Base-by-base conservation (phyloP, 1,140 invertebrate genomes). In the Rhopalosiphum padi region DNA sequence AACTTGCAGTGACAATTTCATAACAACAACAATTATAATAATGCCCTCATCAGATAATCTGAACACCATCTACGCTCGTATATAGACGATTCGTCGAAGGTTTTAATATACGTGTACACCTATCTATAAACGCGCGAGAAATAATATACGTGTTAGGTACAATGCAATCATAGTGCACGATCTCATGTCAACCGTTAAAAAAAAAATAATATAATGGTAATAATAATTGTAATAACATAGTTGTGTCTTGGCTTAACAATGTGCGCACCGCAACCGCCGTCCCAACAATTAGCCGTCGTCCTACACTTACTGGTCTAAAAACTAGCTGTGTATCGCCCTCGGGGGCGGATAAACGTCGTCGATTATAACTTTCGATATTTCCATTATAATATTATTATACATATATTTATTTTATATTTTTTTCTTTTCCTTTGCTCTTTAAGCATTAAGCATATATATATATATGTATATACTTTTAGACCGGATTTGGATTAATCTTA, bases 271-370 rank as follows among this genome's bases (percentile, higher is more conserved):
- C 30, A 30, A 23, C 30, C 37, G 22, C 30, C 8, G 82, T 83
- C 37, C 7, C 25, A 41, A 68, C 89, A 82, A 91, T 91, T 91
- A 91, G 90, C 90, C 30, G n/a, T 77, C 60, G 30, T 91, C 90
- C 90, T 46, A 91, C 90, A 51, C 87, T 48, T 48, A n/a, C 46
- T 41, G 25, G 41, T 43, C n/a, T 22, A 25, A 51, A 55, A 55
- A 55, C 88, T 88, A 51, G 41, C 7, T 30, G 43, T 46, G 30
- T 43, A 48, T 88, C 53, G 41, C 25, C 90, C 68, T 77, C 90
- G 90, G 90, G 90, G 90, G 60, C 90, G 60, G 90, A 91, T 91
- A 60, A 91, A 77, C 41, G 60, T 91, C 90, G 60, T 91, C 90
- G 90, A 91, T 91, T 77, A 77, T 43, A 77, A 77, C 90, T 90